Evolutionary conservation across 2,797 vertebrate species (phyloP).

Genomic region (Ptychadena robeensis): DNA sequence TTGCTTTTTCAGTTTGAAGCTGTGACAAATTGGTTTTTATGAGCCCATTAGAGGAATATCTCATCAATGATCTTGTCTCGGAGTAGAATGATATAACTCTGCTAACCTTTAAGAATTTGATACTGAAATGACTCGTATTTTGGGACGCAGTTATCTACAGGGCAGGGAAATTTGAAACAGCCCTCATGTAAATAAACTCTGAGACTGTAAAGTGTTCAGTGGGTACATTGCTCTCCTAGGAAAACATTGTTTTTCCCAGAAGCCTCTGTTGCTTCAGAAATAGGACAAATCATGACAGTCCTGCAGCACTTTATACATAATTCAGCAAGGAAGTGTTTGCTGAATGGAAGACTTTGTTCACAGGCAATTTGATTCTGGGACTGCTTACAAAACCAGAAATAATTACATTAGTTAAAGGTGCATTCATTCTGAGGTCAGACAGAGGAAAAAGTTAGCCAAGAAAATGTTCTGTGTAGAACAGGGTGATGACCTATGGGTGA

Average conservation of each 20-base stretch:
- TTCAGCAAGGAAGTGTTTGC: slow-evolving; percentile 59
- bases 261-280: slow-evolving; percentile 46
- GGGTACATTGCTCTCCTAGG: slow-evolving; percentile 35
- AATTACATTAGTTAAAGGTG: slow-evolving; percentile 56
- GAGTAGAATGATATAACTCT: neutral
- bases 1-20: neutral
- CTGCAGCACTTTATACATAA: slow-evolving; percentile 60
- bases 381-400: slow-evolving; percentile 53
- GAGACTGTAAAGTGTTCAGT: slow-evolving; percentile 43
- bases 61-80: neutral
- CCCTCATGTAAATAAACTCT: slow-evolving; percentile 16
- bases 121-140: slow-evolving; percentile 18
- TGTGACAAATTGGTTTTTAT: neutral
- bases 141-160: neutral
- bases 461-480: neutral
- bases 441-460: slow-evolving; percentile 8
- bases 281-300: slow-evolving; percentile 59
- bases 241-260: slow-evolving; percentile 46
- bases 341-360: slow-evolving; percentile 58
- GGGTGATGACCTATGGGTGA: neutral
- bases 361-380: slow-evolving; percentile 56
- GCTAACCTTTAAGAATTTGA: neutral
- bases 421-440: slow-evolving; percentile 45
- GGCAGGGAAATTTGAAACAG: slow-evolving; percentile 10
- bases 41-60: neutral